Conservation (phyloP, 2,113 vertebrate species). For the Cisticola juncidis region DNA sequence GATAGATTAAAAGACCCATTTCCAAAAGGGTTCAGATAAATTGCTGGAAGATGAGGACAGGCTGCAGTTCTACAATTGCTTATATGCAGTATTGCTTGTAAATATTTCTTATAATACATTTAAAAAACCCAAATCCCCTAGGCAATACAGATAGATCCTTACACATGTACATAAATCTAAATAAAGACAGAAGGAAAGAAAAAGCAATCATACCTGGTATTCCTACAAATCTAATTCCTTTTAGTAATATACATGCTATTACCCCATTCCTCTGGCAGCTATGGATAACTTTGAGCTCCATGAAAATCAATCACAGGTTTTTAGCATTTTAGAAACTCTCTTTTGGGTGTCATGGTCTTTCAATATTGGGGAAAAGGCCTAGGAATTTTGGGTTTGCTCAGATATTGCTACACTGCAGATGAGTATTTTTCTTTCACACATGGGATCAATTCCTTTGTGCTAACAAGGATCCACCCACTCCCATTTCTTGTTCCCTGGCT, state of each 20-base stretch:
- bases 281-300: background rate
- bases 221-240: background rate
- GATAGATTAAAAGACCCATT: background rate
- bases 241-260: background rate
- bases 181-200: background rate
- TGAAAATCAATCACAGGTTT: background rate
- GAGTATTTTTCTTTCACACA: background rate
- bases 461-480: background rate
- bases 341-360: background rate
- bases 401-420: background rate
- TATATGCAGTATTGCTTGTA: background rate
- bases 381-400: background rate
- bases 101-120: background rate
- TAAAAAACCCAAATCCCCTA: background rate
- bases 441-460: background rate
- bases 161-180: background rate
- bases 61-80: background rate
- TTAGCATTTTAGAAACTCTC: background rate
- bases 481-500: background rate
- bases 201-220: background rate
- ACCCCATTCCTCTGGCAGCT: background rate
- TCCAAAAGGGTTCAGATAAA: background rate
- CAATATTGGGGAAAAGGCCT: background rate
- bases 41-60: background rate
- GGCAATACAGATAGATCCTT: background rate